Conservation (phyloP, 2,797 vertebrate species). For the Hypotaenidia okinawae region DNA sequence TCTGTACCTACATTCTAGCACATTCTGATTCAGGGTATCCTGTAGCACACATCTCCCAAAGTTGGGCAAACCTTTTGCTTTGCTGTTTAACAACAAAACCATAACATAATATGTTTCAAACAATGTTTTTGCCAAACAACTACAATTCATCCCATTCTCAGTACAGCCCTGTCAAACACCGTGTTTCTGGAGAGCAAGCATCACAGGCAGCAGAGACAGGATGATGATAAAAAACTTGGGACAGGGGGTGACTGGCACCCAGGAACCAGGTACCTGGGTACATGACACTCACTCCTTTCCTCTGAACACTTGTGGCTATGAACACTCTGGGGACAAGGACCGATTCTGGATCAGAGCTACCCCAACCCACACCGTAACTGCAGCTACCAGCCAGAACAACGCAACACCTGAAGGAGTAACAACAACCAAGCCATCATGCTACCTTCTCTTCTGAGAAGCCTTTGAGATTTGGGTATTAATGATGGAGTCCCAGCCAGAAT, state of each 20-base stretch:
- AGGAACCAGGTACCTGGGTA: neutral
- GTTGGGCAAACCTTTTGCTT: neutral
- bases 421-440: neutral
- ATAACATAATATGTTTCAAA: neutral
- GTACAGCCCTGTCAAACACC: too few species aligned
- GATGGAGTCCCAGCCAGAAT: neutral
- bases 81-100: neutral
- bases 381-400: neutral
- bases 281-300: neutral
- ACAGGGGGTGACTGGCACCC: neutral
- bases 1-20: fast-evolving
- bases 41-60: neutral
- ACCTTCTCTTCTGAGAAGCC: neutral
- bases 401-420: fast-evolving
- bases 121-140: neutral
- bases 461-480: neutral
- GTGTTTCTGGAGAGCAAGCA: neutral
- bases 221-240: neutral
- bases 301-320: neutral
- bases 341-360: neutral
- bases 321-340: neutral
- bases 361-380: neutral
- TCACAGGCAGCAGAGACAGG: neutral
- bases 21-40: neutral
- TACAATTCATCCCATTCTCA: neutral